A percentile compares a stretch with the other conserved stretches of the same genome.
Evolutionary conservation across 2,113 vertebrate species (phyloP).

Genomic region (Antechinus stuartii): DNA sequence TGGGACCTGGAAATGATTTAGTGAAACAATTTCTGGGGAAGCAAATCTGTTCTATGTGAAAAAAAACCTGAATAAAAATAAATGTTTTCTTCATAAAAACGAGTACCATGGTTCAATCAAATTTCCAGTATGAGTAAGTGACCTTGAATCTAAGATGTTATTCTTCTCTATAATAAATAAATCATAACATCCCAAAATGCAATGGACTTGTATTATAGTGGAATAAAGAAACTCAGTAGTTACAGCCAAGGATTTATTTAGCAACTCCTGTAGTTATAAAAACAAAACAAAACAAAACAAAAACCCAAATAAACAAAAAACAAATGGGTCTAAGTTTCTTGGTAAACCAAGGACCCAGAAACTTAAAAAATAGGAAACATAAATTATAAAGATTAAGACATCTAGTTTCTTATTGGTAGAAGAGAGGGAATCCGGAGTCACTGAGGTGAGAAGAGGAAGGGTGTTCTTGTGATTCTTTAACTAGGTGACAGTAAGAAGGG

Average conservation of each 20-base stretch:
- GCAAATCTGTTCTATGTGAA: slow-evolving; percentile 1
- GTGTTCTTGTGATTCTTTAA: background rate
- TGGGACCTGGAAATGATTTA: background rate
- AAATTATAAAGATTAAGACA: background rate
- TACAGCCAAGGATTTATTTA: background rate
- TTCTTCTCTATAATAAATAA: background rate
- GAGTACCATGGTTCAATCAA: background rate
- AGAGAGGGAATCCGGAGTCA: background rate
- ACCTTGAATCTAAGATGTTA: background rate
- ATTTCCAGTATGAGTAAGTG: background rate
- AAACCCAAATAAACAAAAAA: too few relatives aligned
- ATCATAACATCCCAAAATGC: too few relatives aligned
- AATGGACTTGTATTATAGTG: background rate
- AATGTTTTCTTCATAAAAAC: background rate
- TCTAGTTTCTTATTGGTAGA: background rate
- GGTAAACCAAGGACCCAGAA: background rate
- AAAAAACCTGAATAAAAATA: slow-evolving; percentile 9
- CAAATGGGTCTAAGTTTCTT: background rate
- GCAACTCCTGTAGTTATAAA: background rate
- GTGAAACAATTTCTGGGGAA: background rate
- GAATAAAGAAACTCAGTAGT: background rate
- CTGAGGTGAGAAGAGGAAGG: background rate
- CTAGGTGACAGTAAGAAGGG: background rate
- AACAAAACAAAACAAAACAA: background rate
- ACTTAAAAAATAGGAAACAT: background rate